Evolutionary conservation across 2,888 invertebrate genomes (phyloP).

Genomic region (Hypena proboscidalis): DNA sequence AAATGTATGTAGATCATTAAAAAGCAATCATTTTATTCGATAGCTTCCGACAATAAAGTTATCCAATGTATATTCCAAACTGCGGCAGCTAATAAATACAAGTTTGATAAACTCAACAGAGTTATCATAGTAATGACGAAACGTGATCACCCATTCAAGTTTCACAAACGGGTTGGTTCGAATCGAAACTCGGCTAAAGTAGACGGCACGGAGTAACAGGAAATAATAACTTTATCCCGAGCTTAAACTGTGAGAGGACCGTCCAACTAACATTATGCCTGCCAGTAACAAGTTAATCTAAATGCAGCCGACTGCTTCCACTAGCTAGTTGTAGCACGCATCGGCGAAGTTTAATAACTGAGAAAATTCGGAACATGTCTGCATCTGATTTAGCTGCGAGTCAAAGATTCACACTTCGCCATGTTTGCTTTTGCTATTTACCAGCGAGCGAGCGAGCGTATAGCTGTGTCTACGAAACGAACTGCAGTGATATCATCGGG

Average conservation of each 20-base stretch:
- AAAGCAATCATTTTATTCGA: conserved; percentile 14
- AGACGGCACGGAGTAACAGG: conserved; percentile 77
- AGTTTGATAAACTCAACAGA: conserved; percentile 68
- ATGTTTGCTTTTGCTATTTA: conserved; percentile 38
- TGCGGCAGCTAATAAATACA: conserved; percentile 61
- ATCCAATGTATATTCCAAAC: conserved; percentile 43
- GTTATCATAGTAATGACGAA: conserved; percentile 74
- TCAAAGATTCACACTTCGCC: conserved; percentile 49
- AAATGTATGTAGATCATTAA: not conserved
- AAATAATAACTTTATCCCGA: conserved; percentile 83
- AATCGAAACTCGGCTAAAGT: conserved; percentile 80
- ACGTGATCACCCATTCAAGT: conserved; percentile 81
- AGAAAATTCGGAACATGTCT: conserved; percentile 71
- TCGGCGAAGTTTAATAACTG: conserved; percentile 77
- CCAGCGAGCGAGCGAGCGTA: conserved; percentile 1
- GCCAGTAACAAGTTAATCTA: conserved; percentile 84
- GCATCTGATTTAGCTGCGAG: conserved; percentile 60
- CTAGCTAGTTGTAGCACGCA: conserved; percentile 74
- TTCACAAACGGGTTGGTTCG: conserved; percentile 74
- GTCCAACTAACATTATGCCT: conserved; percentile 83
- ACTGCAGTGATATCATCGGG: conserved; percentile 54
- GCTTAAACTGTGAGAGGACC: conserved; percentile 77
- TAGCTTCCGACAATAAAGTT: conserved; percentile 26
- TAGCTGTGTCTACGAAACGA: conserved; percentile 24
- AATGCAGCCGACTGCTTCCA: conserved; percentile 78